These are phyloP conservation scores for Caenorhabditis sp. DNA, from an alignment of 2,888 invertebrate species.

Conservation along the genomic window DNA sequence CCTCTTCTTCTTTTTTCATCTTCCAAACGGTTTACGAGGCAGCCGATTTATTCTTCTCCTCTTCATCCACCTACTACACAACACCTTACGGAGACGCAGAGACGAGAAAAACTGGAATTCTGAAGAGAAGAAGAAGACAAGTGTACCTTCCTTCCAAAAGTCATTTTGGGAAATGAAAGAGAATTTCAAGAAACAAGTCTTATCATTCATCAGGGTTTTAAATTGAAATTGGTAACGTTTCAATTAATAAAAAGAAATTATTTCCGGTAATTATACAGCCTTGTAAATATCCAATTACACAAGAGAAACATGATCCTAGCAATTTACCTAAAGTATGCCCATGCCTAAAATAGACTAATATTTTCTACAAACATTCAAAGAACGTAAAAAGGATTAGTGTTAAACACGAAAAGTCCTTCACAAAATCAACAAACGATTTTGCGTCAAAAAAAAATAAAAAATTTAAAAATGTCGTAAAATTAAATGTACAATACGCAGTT, in stretches of 20 bases:
- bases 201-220: background rate
- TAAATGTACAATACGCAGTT: no score
- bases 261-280: background rate
- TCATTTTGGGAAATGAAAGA: background rate
- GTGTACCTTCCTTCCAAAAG: background rate
- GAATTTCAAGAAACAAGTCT: background rate
- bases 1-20: slow-evolving; percentile 11
- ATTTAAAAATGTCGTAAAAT: no score
- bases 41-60: background rate
- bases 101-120: slow-evolving; percentile 7
- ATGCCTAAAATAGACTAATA: background rate
- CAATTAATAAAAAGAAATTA: background rate
- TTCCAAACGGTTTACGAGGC: slow-evolving; percentile 29
- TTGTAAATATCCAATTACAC: background rate
- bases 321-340: background rate
- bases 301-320: background rate
- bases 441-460: background rate
- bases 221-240: no score
- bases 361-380: no score
- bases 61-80: background rate
- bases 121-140: slow-evolving; percentile 11
- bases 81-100: background rate
- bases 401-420: no score
- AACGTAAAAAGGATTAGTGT: no score
- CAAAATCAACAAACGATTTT: background rate